phyloP scores from a whole-genome alignment of 1,140 invertebrate species.

The Bombus sylvicola region DNA sequence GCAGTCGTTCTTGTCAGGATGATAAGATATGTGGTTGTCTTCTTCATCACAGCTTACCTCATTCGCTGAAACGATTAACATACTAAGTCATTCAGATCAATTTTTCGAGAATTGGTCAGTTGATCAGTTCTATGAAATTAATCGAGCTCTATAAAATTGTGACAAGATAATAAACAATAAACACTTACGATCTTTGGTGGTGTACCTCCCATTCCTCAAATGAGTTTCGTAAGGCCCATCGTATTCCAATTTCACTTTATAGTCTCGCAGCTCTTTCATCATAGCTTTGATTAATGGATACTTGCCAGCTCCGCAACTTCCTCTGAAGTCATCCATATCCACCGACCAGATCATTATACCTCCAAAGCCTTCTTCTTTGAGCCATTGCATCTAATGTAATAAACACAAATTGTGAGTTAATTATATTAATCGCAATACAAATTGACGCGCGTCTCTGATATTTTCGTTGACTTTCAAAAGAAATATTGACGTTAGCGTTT shows the following conservation, averaged over 20 bases:
- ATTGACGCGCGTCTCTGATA: too few relatives aligned
- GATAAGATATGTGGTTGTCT: slow-evolving; percentile 96
- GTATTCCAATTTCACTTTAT: slow-evolving; percentile 92
- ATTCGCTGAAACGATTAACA: slow-evolving; percentile 85
- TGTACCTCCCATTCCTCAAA: slow-evolving; percentile 88
- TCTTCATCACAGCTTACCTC: slow-evolving; percentile 95
- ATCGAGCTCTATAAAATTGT: too few relatives aligned
- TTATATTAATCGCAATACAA: too few relatives aligned
- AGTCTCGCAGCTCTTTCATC: slow-evolving; percentile 92
- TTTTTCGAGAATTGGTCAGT: slow-evolving; percentile 9
- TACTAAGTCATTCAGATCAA: not conserved
- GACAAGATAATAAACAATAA: not conserved
- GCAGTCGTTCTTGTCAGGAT: slow-evolving; percentile 94
- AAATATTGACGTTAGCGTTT: too few relatives aligned
- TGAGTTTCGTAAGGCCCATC: slow-evolving; percentile 93
- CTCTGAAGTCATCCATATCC: slow-evolving; percentile 97
- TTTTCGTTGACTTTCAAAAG: too few relatives aligned
- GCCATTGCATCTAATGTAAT: slow-evolving; percentile 92
- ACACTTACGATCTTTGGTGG: slow-evolving; percentile 93
- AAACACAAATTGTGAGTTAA: too few relatives aligned
- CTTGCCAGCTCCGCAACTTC: slow-evolving; percentile 93
- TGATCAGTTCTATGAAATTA: too few relatives aligned
- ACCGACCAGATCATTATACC: slow-evolving; percentile 99
- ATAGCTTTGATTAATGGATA: slow-evolving; percentile 95
- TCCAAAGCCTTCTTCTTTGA: slow-evolving; percentile 96